A percentile compares a stretch with the other conserved stretches of the same genome.
phyloP scores from a whole-genome alignment of 2,888 invertebrate species.

The Drosophila percnosoma region DNA sequence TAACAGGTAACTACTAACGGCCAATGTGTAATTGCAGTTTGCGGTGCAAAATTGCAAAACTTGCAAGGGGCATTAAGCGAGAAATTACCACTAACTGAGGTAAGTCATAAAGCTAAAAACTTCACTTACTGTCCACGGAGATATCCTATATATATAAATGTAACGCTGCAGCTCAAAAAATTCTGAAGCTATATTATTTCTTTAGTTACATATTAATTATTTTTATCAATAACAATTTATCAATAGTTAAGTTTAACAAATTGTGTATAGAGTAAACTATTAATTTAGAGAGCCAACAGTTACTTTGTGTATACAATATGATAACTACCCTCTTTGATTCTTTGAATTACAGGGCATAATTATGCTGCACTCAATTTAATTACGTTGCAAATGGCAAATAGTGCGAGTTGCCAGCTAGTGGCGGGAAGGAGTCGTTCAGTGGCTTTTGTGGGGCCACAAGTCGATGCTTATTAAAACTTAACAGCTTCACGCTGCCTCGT shows the following conservation, averaged over 20 bases:
- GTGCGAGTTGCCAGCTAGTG: constrained; percentile 35
- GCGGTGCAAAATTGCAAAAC: constrained; percentile 54
- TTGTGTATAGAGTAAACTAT: background rate
- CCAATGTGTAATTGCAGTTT: constrained; percentile 62
- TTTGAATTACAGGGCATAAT: constrained; percentile 44
- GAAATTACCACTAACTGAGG: constrained; percentile 46
- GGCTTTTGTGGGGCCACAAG: constrained; percentile 61
- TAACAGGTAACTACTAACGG: constrained; percentile 41
- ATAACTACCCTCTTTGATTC: background rate
- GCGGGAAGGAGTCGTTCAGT: constrained; percentile 15
- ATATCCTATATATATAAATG: constrained; percentile 18
- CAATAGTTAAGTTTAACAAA: background rate
- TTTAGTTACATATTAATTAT: background rate
- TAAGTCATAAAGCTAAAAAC: constrained; percentile 20
- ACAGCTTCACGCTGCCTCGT: constrained; percentile 41
- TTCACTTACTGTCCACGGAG: background rate
- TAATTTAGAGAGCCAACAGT: background rate
- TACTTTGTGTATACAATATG: background rate
- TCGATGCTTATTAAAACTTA: constrained; percentile 73
- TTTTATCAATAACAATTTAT: background rate
- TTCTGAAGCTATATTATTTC: background rate
- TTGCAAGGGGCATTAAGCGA: constrained; percentile 46
- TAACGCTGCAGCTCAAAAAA: background rate
- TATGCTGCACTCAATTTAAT: constrained; percentile 76
- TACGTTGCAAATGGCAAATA: constrained; percentile 58